Percentiles rank a stretch among this genome's conserved stretches.
Evolutionary conservation across 2,113 vertebrate genomes (phyloP).

Genomic region (Scartelaos histophorus): DNA sequence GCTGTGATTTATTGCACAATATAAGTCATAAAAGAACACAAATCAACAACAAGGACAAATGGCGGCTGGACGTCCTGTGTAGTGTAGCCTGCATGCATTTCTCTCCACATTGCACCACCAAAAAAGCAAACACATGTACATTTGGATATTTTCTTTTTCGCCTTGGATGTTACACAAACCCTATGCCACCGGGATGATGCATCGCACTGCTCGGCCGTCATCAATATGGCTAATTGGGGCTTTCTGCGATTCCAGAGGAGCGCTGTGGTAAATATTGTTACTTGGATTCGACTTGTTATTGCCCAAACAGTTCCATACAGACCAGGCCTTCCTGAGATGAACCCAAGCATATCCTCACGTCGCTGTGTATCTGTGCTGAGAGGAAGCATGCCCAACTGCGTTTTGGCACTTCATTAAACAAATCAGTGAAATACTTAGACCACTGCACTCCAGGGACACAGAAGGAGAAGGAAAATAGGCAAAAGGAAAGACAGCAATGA

Average conservation of each 20-base stretch:
- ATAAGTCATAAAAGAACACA: conserved; percentile 54
- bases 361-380: conserved; percentile 67
- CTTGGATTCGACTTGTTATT: conserved; percentile 47
- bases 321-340: conserved; percentile 73
- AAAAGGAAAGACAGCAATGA: background rate
- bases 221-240: conserved; percentile 67
- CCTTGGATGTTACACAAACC: conserved; percentile 59
- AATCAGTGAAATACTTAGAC: conserved; percentile 33
- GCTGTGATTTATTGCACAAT: conserved; percentile 72
- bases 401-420: conserved; percentile 65
- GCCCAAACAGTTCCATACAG: conserved; percentile 38
- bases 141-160: conserved; percentile 70
- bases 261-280: conserved; percentile 58
- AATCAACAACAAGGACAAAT: conserved; percentile 46
- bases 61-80: conserved; percentile 52
- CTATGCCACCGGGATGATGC: conserved; percentile 58
- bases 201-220: conserved; percentile 51
- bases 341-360: conserved; percentile 69
- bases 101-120: conserved; percentile 26
- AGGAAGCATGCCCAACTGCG: conserved; percentile 65
- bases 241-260: conserved; percentile 42
- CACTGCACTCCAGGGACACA: conserved; percentile 24
- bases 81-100: conserved; percentile 33
- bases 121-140: conserved; percentile 57
- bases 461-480: background rate